These are phyloP conservation scores for Seladonia tumulorum DNA, from an alignment of 2,888 invertebrate species.

Conservation along the genomic window DNA sequence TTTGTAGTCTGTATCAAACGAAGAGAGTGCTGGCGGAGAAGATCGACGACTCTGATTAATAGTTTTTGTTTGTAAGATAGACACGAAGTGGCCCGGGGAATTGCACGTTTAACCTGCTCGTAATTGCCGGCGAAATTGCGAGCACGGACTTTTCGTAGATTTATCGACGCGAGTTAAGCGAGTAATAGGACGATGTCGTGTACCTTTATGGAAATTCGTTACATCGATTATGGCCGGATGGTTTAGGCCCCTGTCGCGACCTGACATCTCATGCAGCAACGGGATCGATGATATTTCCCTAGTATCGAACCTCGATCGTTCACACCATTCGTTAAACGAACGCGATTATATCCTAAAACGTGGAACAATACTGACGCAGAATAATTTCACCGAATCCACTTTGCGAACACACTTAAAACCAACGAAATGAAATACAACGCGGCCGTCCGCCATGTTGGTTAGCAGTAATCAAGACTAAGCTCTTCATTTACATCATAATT, in stretches of 20 bases:
- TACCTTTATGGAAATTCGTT: slow-evolving; percentile 69
- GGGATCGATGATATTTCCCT: not conserved
- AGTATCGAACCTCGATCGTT: not conserved
- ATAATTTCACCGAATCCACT: not conserved
- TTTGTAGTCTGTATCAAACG: not conserved
- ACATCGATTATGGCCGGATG: slow-evolving; percentile 58
- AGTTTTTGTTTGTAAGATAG: slow-evolving; percentile 9
- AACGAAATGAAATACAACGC: not conserved
- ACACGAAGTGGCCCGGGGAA: slow-evolving; percentile 3
- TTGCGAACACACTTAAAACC: not conserved
- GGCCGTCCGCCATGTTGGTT: not conserved
- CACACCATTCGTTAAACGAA: not conserved
- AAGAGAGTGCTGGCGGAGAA: not conserved
- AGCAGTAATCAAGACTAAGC: slow-evolving; percentile 1
- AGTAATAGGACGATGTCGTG: slow-evolving; percentile 65
- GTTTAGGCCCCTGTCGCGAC: slow-evolving; percentile 56
- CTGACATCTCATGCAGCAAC: not conserved
- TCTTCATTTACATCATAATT: slow-evolving; percentile 12
- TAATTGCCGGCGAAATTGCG: slow-evolving; percentile 54
- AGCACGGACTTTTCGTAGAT: slow-evolving; percentile 60
- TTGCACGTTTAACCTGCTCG: slow-evolving; percentile 26
- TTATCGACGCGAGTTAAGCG: slow-evolving; percentile 64
- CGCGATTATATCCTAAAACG: not conserved
- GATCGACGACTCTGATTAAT: slow-evolving; percentile 23
- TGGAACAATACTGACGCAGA: not conserved